phyloP scores from a whole-genome alignment of 2,113 vertebrate genomes.

The Monarcha castaneiventris region DNA sequence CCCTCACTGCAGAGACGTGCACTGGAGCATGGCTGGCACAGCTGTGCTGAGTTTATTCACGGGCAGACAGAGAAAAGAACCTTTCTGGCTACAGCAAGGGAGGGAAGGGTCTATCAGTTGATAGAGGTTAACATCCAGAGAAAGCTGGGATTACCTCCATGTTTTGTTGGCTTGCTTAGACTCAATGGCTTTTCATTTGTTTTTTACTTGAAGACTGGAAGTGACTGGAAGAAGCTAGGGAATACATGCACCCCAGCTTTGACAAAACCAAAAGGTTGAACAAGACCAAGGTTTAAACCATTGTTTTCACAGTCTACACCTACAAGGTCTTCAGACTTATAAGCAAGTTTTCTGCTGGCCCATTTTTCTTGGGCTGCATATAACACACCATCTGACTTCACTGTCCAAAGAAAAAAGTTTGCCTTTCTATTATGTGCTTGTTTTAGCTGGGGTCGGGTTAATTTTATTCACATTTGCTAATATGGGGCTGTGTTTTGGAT shows the following conservation, averaged over 20 bases:
- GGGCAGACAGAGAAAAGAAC: background rate
- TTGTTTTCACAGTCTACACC: background rate
- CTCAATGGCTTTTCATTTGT: background rate
- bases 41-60: background rate
- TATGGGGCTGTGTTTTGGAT: background rate
- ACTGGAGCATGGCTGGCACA: constrained; percentile 10
- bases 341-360: background rate
- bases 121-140: background rate
- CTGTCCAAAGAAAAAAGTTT: background rate
- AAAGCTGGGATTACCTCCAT: background rate
- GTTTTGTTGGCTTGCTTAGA: background rate
- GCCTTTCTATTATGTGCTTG: background rate
- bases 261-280: background rate
- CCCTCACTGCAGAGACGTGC: background rate
- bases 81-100: background rate
- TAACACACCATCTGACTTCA: background rate
- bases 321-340: rapidly evolving
- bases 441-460: background rate
- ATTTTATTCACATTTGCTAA: background rate
- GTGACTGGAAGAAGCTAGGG: background rate
- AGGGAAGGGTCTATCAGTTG: background rate
- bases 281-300: background rate
- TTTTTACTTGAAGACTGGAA: background rate
- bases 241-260: background rate
- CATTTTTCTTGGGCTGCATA: background rate